A percentile compares a stretch with the other conserved stretches of the same genome.
phyloP scores from a whole-genome alignment of 1,140 invertebrate genomes.

The Whitmania pigra region DNA sequence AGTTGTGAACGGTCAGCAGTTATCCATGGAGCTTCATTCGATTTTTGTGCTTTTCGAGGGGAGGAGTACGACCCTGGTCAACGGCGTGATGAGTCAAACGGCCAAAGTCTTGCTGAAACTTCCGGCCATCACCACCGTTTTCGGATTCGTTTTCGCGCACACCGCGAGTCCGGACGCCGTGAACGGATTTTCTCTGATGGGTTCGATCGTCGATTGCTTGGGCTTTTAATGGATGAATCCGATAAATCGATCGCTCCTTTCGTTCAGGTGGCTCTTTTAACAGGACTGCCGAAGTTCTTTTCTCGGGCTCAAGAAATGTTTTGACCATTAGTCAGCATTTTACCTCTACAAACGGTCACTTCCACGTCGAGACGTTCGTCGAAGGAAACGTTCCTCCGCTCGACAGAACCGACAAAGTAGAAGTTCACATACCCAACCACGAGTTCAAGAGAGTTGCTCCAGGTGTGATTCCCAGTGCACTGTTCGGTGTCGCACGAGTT shows the following conservation, averaged over 20 bases:
- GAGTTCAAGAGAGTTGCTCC: conserved; percentile 58
- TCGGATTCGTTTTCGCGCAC: conserved; percentile 84
- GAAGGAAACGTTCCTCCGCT: conserved; percentile 63
- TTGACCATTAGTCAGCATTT: background rate
- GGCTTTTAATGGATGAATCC: too few relatives aligned
- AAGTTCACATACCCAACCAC: conserved; percentile 66
- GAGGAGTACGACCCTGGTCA: background rate
- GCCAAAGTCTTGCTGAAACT: conserved; percentile 60
- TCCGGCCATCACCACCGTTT: conserved; percentile 60
- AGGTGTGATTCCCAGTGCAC: conserved; percentile 40
- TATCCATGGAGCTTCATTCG: too few relatives aligned
- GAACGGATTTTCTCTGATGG: conserved; percentile 74
- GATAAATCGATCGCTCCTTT: too few relatives aligned
- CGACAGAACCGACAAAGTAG: conserved; percentile 50
- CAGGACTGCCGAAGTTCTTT: background rate
- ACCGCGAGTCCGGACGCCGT: conserved; percentile 51
- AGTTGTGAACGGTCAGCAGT: too few relatives aligned
- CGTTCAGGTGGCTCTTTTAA: background rate
- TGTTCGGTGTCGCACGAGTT: too few relatives aligned
- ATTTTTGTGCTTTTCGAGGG: too few relatives aligned
- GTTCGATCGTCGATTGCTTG: conserved; percentile 37
- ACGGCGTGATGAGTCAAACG: background rate
- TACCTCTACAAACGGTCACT: conserved; percentile 50
- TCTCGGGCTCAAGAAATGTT: conserved; percentile 4
- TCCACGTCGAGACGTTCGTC: conserved; percentile 58